A percentile compares a stretch with the other conserved stretches of the same genome.
Evolutionary conservation across 2,113 vertebrate species (phyloP).

Genomic region (Mastomys coucha): DNA sequence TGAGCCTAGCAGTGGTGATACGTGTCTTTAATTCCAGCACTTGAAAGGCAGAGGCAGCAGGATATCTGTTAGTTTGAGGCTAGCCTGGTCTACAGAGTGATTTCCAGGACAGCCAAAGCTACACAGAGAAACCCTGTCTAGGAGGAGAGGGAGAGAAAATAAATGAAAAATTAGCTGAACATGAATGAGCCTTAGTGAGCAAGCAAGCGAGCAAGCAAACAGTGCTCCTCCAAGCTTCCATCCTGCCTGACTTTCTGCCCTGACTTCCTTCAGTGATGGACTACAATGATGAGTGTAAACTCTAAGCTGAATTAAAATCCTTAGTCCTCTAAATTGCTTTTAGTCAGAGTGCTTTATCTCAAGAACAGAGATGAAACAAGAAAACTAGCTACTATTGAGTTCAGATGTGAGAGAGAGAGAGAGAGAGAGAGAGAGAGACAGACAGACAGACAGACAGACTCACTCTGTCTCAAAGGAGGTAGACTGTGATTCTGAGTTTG

Average conservation of each 20-base stretch:
- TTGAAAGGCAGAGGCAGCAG: too few species aligned
- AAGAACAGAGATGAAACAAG: not conserved
- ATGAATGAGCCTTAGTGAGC: not conserved
- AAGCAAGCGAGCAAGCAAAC: not conserved
- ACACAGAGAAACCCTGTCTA: too few species aligned
- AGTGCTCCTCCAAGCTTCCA: not conserved
- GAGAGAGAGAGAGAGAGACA: not conserved
- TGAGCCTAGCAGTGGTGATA: too few species aligned
- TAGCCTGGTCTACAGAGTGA: too few species aligned
- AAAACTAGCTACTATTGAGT: not conserved
- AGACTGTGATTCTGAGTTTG: too few species aligned
- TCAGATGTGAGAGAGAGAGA: too few species aligned
- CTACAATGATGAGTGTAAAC: not conserved
- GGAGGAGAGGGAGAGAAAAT: too few species aligned
- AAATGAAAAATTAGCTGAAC: not conserved
- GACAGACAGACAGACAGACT: not conserved
- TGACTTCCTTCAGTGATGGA: not conserved
- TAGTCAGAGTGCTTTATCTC: not conserved
- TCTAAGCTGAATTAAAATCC: not conserved
- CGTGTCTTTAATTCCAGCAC: too few species aligned
- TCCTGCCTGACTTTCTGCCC: too few species aligned
- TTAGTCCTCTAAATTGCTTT: not conserved
- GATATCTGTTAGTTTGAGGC: too few species aligned
- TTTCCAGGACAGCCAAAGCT: too few species aligned
- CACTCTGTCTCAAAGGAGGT: not conserved